Conservation (phyloP, 2,113 vertebrate species). For the Trematocara variabile region DNA sequence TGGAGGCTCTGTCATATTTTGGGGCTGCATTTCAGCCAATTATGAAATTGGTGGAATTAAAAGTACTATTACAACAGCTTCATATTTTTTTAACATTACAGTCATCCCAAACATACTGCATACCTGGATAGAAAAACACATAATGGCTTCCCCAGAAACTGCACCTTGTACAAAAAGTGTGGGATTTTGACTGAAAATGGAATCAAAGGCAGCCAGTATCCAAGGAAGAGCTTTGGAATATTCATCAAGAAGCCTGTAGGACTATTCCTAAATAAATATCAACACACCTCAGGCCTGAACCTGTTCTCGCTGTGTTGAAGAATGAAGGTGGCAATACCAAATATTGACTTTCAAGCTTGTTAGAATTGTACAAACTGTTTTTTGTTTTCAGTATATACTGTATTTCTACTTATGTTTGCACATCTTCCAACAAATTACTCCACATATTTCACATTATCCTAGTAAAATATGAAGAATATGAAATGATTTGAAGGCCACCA, state of each 20-base stretch:
- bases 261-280: neutral
- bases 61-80: neutral
- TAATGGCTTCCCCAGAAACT: accelerated
- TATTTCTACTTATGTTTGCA: neutral
- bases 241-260: neutral
- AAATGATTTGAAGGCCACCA: neutral
- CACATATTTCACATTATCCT: neutral
- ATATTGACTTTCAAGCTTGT: neutral
- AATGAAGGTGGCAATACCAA: neutral
- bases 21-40: accelerated
- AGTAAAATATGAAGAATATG: neutral
- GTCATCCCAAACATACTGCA: neutral
- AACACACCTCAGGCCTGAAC: neutral
- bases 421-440: neutral
- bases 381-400: neutral
- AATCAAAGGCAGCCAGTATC: neutral
- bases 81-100: neutral
- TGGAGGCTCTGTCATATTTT: neutral
- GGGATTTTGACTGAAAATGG: neutral
- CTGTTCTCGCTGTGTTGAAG: neutral
- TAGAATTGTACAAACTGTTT: neutral
- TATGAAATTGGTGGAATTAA: neutral
- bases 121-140: accelerated
- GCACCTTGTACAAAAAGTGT: neutral
- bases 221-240: neutral